Evolutionary conservation across 2,888 invertebrate genomes (phyloP), one percentile per base, ranked within the genome.

Genomic region (Xanthia icteritia): DNA sequence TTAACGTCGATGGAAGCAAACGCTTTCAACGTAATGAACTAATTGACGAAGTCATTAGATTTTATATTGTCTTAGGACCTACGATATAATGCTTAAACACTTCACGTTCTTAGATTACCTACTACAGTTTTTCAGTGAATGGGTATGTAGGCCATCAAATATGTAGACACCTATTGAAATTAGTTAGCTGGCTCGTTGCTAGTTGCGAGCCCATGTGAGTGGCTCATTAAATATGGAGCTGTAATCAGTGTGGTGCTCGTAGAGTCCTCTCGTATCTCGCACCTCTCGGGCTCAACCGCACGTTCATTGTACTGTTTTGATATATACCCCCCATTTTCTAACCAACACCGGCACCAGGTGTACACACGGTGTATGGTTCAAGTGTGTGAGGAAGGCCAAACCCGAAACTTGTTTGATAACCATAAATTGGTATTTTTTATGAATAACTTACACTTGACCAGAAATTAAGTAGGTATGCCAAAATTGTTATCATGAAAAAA

Each of bases 141-240:
- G 76, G 76, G 73, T 76, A 79, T 76, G 76, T 85, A 82, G 76
- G 73, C 67, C 83, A 90, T 91, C 92, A 89, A 94, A 94, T 94
- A 94, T 93, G 92, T 92, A 92, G 91, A 90, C 90, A 88, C 89
- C 92, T 94, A 95, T 95, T 94, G 94, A 95, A 95, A 95, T 95
- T 94, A 95, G 94, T 94, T 94, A 93, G 94, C 93, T 87, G 91
- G 91, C 69, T 83, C 88, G 93, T 91, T 90, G 89, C 80, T 88
- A 89, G 90, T 88, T 91, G 89, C 91, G 91, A 90, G 91, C 90
- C 92, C 93, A 92, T 90, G 93, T 93, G 94, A 95, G 95, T 93
- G 94, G 92, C 93, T 94, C 96, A 96, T 96, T 94, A 96, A 96
- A 96, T 95, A 96, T 96, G 95, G 89, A 96, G 93, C 92, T 91